These are phyloP conservation scores for Noctilio leporinus DNA, from an alignment of 2,113 vertebrate genomes.

Conservation along the genomic window DNA sequence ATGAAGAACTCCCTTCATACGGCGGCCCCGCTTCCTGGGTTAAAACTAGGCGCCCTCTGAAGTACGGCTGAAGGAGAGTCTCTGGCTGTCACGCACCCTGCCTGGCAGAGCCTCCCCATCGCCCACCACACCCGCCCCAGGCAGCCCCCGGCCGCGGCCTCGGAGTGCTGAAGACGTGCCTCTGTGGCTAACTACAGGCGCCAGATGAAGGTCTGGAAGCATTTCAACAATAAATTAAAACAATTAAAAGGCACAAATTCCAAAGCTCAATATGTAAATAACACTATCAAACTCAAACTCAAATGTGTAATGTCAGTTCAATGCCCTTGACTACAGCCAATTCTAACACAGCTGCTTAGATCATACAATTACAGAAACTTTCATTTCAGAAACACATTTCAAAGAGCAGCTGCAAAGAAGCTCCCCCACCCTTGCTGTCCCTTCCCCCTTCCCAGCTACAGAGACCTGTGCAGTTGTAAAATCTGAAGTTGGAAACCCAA, in stretches of 20 bases:
- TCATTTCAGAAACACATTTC: slow-evolving; percentile 51
- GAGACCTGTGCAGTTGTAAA: slow-evolving; percentile 2
- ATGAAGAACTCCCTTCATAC: not conserved
- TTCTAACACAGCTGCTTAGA: slow-evolving; percentile 48
- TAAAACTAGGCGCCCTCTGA: not conserved
- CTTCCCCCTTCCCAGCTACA: not conserved
- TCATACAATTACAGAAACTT: slow-evolving; percentile 14
- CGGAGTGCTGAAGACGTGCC: not conserved
- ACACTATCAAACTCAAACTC: slow-evolving; percentile 62
- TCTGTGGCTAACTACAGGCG: slow-evolving; percentile 42
- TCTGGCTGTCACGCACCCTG: slow-evolving; percentile 20
- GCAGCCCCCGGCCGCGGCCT: not conserved
- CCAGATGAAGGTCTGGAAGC: slow-evolving; percentile 56
- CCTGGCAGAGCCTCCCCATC: not conserved
- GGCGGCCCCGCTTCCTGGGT: not conserved
- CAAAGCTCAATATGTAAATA: slow-evolving; percentile 64
- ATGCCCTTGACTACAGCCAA: slow-evolving; percentile 18
- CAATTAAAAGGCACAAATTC: slow-evolving; percentile 70
- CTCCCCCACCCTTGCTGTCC: not conserved
- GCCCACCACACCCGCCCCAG: not conserved
- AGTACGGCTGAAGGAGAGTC: not conserved
- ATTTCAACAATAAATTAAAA: slow-evolving; percentile 68
- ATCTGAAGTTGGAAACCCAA: slow-evolving; percentile 5
- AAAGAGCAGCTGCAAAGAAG: slow-evolving; percentile 28
- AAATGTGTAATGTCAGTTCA: slow-evolving; percentile 51